Evolutionary conservation across 2,797 vertebrate genomes (phyloP).

Genomic region (Emys orbicularis): DNA sequence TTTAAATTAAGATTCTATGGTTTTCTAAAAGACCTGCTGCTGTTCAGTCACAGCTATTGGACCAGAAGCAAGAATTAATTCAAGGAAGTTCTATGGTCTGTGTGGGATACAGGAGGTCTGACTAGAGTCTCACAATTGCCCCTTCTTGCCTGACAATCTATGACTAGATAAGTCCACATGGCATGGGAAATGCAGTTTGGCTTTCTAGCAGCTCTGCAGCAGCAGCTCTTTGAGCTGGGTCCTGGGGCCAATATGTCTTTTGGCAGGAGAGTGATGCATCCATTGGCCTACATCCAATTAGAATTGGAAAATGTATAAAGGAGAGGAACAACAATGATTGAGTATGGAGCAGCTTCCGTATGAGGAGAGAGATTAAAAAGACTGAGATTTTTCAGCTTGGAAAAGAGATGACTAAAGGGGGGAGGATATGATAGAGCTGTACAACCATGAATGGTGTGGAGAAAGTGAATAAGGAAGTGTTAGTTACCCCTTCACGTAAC

Average conservation of each 20-base stretch:
- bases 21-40: neutral
- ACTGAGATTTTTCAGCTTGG: neutral
- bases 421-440: neutral
- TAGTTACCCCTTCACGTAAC: neutral
- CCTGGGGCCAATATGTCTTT: fast-evolving
- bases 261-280: fast-evolving
- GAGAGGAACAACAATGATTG: no score
- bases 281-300: no score
- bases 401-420: neutral
- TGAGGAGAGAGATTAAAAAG: neutral
- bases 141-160: neutral
- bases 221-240: fast-evolving
- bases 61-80: neutral
- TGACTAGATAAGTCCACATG: neutral
- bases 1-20: neutral
- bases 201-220: neutral
- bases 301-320: no score
- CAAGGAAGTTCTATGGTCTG: fast-evolving
- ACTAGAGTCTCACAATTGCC: neutral
- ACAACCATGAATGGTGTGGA: neutral
- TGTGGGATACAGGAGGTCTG: neutral
- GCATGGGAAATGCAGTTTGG: neutral
- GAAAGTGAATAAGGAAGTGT: neutral
- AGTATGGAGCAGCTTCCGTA: no score
- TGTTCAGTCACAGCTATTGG: neutral